Evolutionary conservation across 2,113 vertebrate genomes (phyloP).

Genomic region (Ondatra zibethicus): DNA sequence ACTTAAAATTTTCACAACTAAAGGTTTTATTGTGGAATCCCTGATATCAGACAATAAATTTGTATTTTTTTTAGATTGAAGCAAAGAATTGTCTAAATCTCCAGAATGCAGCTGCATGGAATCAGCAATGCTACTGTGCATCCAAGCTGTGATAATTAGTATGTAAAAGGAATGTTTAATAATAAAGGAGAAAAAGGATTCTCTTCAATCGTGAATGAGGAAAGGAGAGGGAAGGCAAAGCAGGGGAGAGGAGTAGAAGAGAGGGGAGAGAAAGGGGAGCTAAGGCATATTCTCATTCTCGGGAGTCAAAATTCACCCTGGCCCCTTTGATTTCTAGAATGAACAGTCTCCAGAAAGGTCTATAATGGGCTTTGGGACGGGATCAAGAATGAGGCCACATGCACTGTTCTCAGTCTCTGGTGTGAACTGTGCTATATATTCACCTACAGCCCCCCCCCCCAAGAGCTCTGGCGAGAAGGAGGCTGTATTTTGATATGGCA

Average conservation of each 20-base stretch:
- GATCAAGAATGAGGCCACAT: conserved; percentile 69
- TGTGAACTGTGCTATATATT: conserved; percentile 71
- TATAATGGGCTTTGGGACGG: conserved; percentile 70
- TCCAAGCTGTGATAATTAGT: background rate
- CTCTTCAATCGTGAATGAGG: background rate
- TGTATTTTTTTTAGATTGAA: conserved; percentile 26
- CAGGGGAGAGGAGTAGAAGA: background rate
- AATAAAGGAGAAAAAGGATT: background rate
- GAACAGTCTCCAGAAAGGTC: conserved; percentile 66
- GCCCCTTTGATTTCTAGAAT: conserved; percentile 67
- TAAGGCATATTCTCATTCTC: conserved; percentile 34
- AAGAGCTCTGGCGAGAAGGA: conserved; percentile 60
- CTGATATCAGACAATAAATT: background rate
- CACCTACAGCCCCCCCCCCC: conserved; percentile 44
- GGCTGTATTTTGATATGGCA: conserved; percentile 61
- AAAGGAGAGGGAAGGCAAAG: background rate
- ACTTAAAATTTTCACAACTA: conserved; percentile 23
- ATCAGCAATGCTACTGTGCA: conserved; percentile 2
- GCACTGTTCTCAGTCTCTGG: conserved; percentile 60
- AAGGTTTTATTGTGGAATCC: background rate
- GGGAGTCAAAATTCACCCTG: conserved; percentile 54
- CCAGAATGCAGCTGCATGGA: background rate
- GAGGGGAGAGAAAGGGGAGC: too few relatives aligned
- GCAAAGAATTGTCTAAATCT: background rate
- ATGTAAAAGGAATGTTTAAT: background rate